Conservation (phyloP, 2,888 invertebrate genomes). For the Notocelia uddmanniana region DNA sequence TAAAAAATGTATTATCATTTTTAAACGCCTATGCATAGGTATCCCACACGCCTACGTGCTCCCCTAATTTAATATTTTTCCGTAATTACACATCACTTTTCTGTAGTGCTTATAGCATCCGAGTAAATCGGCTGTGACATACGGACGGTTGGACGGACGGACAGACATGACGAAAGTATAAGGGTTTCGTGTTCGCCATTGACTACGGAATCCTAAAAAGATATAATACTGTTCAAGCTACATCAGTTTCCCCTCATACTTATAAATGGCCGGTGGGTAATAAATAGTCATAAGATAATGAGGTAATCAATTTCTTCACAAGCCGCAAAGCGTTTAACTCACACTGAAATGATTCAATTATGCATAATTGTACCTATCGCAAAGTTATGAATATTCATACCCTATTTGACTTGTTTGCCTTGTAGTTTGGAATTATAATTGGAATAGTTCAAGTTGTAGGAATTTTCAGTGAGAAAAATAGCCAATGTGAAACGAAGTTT, state of each 20-base stretch:
- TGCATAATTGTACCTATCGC: conserved; percentile 39
- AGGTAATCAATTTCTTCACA: conserved; percentile 31
- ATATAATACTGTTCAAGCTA: no score
- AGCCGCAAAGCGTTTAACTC: conserved; percentile 12
- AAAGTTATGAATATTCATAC: conserved; percentile 43
- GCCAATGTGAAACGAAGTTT: background rate
- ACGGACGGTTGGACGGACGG: no score
- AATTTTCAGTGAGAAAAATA: conserved; percentile 9
- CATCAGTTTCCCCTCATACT: background rate
- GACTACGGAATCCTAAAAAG: no score
- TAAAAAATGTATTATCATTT: no score
- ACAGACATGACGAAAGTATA: no score
- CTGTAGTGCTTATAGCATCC: no score
- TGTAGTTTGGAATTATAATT: conserved; percentile 28
- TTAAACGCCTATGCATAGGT: no score
- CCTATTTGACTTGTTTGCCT: conserved; percentile 23
- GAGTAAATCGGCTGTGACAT: no score
- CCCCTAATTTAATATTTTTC: no score
- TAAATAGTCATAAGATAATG: conserved; percentile 30
- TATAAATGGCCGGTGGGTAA: background rate
- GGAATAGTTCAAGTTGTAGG: background rate
- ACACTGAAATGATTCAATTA: conserved; percentile 34
- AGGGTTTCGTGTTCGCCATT: no score
- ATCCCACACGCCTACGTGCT: no score
- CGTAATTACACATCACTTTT: no score